Evolutionary conservation across 2,113 vertebrate genomes (phyloP).

Genomic region (Oenanthe melanoleuca): DNA sequence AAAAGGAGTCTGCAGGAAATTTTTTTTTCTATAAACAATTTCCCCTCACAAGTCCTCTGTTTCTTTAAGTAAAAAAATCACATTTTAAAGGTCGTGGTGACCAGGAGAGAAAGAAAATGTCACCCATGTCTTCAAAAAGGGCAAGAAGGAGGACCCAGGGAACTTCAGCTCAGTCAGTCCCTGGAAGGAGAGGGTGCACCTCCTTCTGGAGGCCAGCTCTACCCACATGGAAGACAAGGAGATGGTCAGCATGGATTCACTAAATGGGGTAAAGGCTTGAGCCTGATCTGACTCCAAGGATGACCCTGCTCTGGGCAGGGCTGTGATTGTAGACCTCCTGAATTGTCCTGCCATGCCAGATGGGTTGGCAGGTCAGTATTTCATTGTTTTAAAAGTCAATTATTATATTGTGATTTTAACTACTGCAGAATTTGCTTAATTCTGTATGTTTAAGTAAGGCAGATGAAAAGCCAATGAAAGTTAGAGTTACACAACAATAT

Average conservation of each 20-base stretch:
- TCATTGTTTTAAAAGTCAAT: not conserved
- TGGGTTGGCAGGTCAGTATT: not conserved
- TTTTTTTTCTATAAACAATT: not conserved
- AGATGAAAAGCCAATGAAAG: not conserved
- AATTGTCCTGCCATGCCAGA: fast-evolving
- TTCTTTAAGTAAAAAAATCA: not conserved
- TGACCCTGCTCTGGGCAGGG: not conserved
- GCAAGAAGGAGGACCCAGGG: not conserved
- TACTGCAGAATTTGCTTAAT: not conserved
- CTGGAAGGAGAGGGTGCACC: not conserved
- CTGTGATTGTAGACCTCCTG: not conserved
- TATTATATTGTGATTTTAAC: not conserved
- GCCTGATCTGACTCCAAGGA: no score
- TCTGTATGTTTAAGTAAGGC: not conserved
- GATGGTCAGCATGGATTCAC: not conserved
- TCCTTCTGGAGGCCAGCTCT: not conserved
- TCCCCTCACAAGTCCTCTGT: fast-evolving
- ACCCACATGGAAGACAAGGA: not conserved
- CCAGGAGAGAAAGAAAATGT: not conserved
- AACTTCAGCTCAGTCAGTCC: not conserved
- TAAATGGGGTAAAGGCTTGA: not conserved
- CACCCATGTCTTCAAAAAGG: not conserved
- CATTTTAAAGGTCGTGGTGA: not conserved
- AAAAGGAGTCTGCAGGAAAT: not conserved
- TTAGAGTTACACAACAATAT: not conserved